Percentiles rank a stretch among this genome's conserved stretches.
These are phyloP conservation scores for Sphenodon punctatus DNA, from an alignment of 2,797 vertebrate genomes.

Conservation along the genomic window DNA sequence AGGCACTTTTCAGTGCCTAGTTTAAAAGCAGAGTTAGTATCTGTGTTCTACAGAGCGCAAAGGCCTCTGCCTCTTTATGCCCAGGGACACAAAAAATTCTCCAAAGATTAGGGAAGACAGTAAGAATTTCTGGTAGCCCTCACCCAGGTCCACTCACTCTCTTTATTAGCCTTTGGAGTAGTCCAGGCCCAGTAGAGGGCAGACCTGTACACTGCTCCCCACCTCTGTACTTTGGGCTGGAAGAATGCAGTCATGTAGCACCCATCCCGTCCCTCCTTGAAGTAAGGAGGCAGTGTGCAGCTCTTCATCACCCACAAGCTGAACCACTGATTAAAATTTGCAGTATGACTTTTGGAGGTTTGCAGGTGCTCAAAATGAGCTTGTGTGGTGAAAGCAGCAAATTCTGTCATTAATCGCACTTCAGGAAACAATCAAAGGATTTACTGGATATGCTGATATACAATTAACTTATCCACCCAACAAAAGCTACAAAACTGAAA, in stretches of 20 bases:
- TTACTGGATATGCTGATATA: neutral
- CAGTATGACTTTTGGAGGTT: neutral
- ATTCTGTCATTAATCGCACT: neutral
- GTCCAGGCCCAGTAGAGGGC: neutral
- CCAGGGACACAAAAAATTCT: too few species aligned
- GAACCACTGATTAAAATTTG: fast-evolving
- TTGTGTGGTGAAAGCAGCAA: neutral
- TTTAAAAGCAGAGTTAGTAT: too few species aligned
- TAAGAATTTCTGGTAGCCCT: too few species aligned
- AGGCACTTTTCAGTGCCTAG: too few species aligned
- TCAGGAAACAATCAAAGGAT: neutral
- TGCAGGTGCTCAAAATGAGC: neutral
- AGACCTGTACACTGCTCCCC: neutral
- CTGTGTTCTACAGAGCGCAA: too few species aligned
- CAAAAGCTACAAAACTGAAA: neutral
- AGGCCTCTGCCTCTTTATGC: too few species aligned
- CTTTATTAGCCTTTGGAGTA: neutral
- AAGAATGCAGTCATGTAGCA: neutral
- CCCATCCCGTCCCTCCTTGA: fast-evolving
- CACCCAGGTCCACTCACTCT: too few species aligned
- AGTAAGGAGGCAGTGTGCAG: neutral
- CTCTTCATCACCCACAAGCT: neutral
- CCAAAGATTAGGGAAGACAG: too few species aligned
- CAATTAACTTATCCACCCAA: neutral
- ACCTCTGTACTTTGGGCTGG: neutral